Percentiles rank a stretch among this genome's conserved stretches.
Evolutionary conservation across 2,888 invertebrate genomes (phyloP).

Genomic region (Loripinus fragilis): DNA sequence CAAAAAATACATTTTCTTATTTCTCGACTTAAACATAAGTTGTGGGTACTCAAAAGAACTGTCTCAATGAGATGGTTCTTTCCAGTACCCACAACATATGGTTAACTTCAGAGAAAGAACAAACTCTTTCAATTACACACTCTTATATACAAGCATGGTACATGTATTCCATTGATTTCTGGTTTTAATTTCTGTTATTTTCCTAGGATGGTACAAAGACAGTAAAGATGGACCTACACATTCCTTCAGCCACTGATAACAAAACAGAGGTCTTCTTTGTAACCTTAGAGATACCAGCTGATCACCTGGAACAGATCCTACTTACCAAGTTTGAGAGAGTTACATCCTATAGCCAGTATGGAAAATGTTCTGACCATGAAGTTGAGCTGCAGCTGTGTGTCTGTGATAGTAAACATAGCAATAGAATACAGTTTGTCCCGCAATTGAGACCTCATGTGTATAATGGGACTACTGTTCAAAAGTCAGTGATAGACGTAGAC

Average conservation of each 20-base stretch:
- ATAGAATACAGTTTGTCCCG: not conserved
- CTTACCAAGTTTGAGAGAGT: slow-evolving; percentile 67
- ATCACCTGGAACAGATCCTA: not conserved
- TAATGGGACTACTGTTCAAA: slow-evolving; percentile 9
- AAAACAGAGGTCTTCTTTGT: slow-evolving; percentile 63
- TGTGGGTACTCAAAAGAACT: too few species aligned
- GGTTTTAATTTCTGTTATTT: not conserved
- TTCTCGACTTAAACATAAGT: too few species aligned
- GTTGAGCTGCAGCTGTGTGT: slow-evolving; percentile 69
- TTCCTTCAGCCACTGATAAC: slow-evolving; percentile 27
- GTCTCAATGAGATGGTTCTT: too few species aligned
- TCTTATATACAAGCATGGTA: too few species aligned
- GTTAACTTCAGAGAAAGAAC: too few species aligned
- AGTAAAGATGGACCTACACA: slow-evolving; percentile 66
- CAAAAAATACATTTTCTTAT: too few species aligned
- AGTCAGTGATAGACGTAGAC: slow-evolving; percentile 14
- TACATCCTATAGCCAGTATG: slow-evolving; percentile 68
- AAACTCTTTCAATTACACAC: too few species aligned
- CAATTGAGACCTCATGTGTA: not conserved
- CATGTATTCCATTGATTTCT: too few species aligned
- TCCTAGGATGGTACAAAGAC: slow-evolving; percentile 44
- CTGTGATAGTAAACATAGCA: slow-evolving; percentile 51
- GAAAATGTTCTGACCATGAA: slow-evolving; percentile 64
- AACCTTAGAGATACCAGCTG: slow-evolving; percentile 33
- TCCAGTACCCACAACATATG: too few species aligned